These are phyloP conservation scores for Acronicta aceris DNA, from an alignment of 2,888 invertebrate genomes.

Conservation along the genomic window DNA sequence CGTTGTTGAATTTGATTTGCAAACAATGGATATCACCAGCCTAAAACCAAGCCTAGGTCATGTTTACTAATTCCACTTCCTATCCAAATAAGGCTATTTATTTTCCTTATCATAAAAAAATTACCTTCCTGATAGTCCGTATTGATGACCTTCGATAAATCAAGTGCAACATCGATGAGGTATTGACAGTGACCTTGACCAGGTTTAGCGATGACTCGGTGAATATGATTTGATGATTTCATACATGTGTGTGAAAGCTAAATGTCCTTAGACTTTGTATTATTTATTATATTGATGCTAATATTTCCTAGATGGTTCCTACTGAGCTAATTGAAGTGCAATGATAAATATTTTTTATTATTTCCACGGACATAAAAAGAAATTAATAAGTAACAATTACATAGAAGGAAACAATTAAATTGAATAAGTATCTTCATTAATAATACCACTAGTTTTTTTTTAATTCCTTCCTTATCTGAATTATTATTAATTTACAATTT, in stretches of 20 bases:
- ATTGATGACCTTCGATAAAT: conserved; percentile 39
- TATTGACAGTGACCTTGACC: conserved; percentile 61
- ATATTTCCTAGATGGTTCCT: conserved; percentile 27
- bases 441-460: no score
- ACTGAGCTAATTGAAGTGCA: no score
- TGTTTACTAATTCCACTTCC: conserved; percentile 25
- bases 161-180: conserved; percentile 45
- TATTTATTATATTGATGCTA: conserved; percentile 10
- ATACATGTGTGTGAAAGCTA: conserved; percentile 17
- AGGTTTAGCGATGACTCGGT: conserved; percentile 53
- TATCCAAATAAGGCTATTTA: conserved; percentile 33
- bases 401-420: no score
- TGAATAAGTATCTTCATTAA: no score
- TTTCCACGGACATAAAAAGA: no score
- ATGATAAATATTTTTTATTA: background rate
- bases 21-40: conserved; percentile 30
- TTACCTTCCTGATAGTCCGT: conserved; percentile 36
- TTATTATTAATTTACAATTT: no score
- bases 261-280: conserved; percentile 4
- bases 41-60: conserved; percentile 19
- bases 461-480: no score
- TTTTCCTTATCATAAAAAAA: conserved; percentile 46
- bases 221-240: conserved; percentile 10
- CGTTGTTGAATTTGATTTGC: conserved; percentile 27
- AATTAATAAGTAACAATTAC: no score